Evolutionary conservation across 2,113 vertebrate species (phyloP), one percentile per base, ranked within the genome.

Genomic region (Ranitomeya imitator): DNA sequence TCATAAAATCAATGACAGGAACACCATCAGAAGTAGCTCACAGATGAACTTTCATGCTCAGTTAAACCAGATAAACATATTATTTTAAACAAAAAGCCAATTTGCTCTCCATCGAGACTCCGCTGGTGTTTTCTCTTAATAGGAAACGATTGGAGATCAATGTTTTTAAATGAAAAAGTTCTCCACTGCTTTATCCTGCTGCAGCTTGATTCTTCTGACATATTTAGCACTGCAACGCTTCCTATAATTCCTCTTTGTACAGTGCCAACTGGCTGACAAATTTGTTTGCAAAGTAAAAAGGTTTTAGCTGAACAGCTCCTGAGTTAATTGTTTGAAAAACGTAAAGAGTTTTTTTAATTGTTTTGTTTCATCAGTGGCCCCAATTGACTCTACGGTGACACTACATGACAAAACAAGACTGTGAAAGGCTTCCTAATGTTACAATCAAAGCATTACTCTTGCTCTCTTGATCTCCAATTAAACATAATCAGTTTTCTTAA

Each of bases 1-100:
- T 89, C 89, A 91, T 91, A 91, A 93, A 93, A 91, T 93, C 91
- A 82, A 90, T 92, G 91, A 91, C 12, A 88, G 88, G 82, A 19
- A 52, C 81, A 89, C 76, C 84, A 18, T 51, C 37, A 89, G 54
- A 87, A 90, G 90, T 88, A 84, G 90, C 83, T 79, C 90, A 85
- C 84, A 89, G 21, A 59, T 19, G 69, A 91, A 21, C 69, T 89
- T 87, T 90, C 91, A 90, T 90, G 89, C 71, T 60, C 14, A 88
- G 85, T 93, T 93, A 91, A 90, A 83, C 87, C 85, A 87, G 55
- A 92, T 88, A 91, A 91, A 86, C 65, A 79, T 69, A 59, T n/a
- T 83, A 87, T 81, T 87, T 87, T 90, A 90, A 89, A 83, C 83
- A 81, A 88, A 45, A 91, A 85, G 82, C 78, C 89, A 89, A 91